phyloP scores from a whole-genome alignment of 1,140 invertebrate species.

The Leptinotarsa undecemlineata region DNA sequence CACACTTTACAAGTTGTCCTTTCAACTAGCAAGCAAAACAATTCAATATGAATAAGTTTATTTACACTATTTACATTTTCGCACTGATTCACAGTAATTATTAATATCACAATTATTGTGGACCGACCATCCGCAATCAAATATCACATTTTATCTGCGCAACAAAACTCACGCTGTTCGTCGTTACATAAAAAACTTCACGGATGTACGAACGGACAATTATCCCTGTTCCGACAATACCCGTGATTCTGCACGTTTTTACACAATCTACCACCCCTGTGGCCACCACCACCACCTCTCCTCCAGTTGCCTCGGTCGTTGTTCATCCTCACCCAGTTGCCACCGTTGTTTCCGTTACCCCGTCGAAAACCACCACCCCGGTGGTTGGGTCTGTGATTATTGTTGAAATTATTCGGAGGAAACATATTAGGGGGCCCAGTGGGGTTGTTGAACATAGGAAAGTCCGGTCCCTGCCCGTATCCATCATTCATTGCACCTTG shows the following conservation, averaged over 20 bases:
- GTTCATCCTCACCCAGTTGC: slow-evolving; percentile 34
- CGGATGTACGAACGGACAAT: slow-evolving; percentile 10
- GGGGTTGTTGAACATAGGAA: neutral
- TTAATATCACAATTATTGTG: neutral
- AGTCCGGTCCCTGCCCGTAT: neutral
- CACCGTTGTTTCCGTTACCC: slow-evolving; percentile 43
- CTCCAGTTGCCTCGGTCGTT: slow-evolving; percentile 55
- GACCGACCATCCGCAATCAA: too few relatives aligned
- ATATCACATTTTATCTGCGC: too few relatives aligned
- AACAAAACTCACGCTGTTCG: too few relatives aligned
- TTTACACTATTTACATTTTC: neutral
- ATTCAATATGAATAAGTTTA: neutral
- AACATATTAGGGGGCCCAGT: slow-evolving; percentile 39
- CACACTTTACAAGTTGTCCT: neutral
- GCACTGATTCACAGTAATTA: neutral
- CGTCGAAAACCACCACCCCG: slow-evolving; percentile 53
- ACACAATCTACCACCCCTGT: slow-evolving; percentile 59
- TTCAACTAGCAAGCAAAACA: neutral
- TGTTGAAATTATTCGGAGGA: slow-evolving; percentile 50
- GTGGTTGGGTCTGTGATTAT: slow-evolving; percentile 19
- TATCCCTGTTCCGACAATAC: slow-evolving; percentile 68
- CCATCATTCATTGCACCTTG: neutral
- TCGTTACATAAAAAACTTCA: too few relatives aligned
- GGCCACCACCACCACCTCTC: slow-evolving; percentile 56
- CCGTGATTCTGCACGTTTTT: slow-evolving; percentile 77